phyloP scores from a whole-genome alignment of 2,888 invertebrate species.

The Eristalis pertinax region DNA sequence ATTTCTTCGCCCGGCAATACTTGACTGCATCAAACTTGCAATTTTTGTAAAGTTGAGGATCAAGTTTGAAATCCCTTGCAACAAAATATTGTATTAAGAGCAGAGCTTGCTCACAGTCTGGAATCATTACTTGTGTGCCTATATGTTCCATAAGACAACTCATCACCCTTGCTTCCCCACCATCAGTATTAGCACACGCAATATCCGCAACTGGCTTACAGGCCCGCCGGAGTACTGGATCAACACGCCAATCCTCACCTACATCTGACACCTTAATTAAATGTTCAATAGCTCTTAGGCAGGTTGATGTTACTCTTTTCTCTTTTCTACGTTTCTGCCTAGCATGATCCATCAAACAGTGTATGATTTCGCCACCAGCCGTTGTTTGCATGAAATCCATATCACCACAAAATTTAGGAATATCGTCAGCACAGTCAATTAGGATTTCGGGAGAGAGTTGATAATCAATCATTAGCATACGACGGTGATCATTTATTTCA shows the following conservation, averaged over 20 bases:
- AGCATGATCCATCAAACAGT: slow-evolving; percentile 96
- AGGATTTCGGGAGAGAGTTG: slow-evolving; percentile 96
- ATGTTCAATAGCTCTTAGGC: slow-evolving; percentile 90
- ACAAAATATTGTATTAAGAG: slow-evolving; percentile 99
- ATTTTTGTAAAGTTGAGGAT: slow-evolving; percentile 92
- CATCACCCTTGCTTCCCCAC: slow-evolving; percentile 92
- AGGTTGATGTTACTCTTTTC: slow-evolving; percentile 86
- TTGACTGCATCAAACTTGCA: slow-evolving; percentile 94
- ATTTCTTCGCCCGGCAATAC: slow-evolving; percentile 89
- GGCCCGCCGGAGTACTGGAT: slow-evolving; percentile 92
- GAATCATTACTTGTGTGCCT: slow-evolving; percentile 90
- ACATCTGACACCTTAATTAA: slow-evolving; percentile 93
- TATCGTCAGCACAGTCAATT: slow-evolving; percentile 92
- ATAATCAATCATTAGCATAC: slow-evolving; percentile 95
- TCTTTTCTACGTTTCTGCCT: slow-evolving; percentile 84
- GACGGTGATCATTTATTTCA: slow-evolving; percentile 95
- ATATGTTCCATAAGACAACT: slow-evolving; percentile 97
- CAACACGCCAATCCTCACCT: slow-evolving; percentile 98
- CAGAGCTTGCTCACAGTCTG: slow-evolving; percentile 94
- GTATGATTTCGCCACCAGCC: slow-evolving; percentile 92
- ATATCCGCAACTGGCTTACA: slow-evolving; percentile 92
- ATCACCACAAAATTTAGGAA: slow-evolving; percentile 88
- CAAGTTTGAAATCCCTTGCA: slow-evolving; percentile 95
- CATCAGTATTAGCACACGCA: slow-evolving; percentile 87
- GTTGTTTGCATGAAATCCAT: slow-evolving; percentile 82